Conservation (phyloP, 2,113 vertebrate genomes). For the Bolborhynchus lineola region DNA sequence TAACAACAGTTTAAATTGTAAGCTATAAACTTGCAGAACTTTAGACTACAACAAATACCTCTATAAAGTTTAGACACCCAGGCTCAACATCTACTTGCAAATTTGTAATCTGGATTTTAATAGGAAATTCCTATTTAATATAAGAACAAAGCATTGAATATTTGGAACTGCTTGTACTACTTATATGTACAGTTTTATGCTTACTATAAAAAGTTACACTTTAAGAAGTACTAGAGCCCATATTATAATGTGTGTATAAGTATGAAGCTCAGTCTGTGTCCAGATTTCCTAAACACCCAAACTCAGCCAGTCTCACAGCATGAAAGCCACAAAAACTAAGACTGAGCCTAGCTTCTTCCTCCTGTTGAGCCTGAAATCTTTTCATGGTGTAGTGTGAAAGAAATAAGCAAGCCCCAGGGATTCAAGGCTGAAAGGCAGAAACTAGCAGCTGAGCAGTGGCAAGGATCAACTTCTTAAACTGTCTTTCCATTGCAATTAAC, state of each 20-base stretch:
- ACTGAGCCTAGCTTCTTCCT: background rate
- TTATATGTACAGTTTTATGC: background rate
- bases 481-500: background rate
- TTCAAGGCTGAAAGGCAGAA: background rate
- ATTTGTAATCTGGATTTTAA: background rate
- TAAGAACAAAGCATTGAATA: background rate
- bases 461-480: slow-evolving; percentile 3
- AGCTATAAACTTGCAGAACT: background rate
- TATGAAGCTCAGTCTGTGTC: background rate
- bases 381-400: background rate
- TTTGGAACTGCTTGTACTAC: background rate
- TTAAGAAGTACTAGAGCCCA: background rate
- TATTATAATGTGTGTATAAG: background rate
- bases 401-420: background rate
- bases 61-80: background rate
- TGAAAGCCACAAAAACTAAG: background rate
- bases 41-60: background rate
- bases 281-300: background rate
- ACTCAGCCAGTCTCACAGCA: background rate
- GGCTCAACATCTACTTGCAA: background rate
- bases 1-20: background rate
- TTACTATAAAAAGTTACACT: background rate
- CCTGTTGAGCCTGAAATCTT: background rate
- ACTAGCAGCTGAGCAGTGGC: background rate
- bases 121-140: background rate